These are phyloP conservation scores for Strigamia transsilvanica DNA, from an alignment of 2,888 invertebrate species.

Conservation along the genomic window DNA sequence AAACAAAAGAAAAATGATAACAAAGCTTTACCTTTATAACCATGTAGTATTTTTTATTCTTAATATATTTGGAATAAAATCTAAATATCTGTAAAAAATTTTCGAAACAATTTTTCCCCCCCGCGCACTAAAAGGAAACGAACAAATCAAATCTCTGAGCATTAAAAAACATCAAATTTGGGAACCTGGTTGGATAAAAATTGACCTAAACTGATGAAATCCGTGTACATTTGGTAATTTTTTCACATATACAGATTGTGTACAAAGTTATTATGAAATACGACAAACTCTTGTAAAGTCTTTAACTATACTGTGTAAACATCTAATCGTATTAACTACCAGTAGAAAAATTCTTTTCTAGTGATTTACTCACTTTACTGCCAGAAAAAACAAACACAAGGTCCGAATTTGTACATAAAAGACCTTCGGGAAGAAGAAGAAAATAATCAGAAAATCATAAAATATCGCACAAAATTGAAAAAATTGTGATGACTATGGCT, in stretches of 20 bases:
- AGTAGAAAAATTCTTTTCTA: not conserved
- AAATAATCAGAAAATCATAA: not conserved
- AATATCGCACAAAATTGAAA: not conserved
- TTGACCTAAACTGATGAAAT: not conserved
- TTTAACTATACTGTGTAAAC: constrained; percentile 1
- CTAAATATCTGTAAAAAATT: not conserved
- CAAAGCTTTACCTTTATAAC: constrained; percentile 8
- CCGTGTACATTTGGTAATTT: not conserved
- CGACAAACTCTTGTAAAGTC: constrained; percentile 2
- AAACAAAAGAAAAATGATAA: not conserved
- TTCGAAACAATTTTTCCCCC: not conserved
- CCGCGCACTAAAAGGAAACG: no score
- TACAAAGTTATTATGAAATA: constrained; percentile 8
- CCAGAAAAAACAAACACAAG: not conserved
- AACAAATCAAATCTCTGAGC: not conserved
- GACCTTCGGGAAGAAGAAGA: not conserved
- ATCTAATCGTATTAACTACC: not conserved
- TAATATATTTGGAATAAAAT: constrained; percentile 3
- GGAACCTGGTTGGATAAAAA: no score
- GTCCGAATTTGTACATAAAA: not conserved
- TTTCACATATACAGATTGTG: constrained; percentile 2
- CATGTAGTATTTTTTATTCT: not conserved
- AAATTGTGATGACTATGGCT: constrained; percentile 11
- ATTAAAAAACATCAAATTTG: not conserved
- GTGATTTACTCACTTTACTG: not conserved